phyloP scores from a whole-genome alignment of 2,797 vertebrate genomes.

The Lepilemur septentrionalis region DNA sequence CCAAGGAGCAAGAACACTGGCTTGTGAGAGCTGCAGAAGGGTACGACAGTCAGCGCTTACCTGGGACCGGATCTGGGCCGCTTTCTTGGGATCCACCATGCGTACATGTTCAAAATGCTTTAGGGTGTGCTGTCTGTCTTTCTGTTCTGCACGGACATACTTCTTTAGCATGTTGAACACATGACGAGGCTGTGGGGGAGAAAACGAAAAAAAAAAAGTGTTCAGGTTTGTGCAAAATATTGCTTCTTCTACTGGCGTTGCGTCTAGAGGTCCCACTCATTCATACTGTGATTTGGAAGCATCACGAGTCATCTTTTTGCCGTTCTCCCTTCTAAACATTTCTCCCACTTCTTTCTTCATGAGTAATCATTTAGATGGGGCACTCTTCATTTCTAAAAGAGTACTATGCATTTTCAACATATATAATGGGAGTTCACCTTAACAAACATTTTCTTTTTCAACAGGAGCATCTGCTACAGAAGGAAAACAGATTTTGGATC shows the following conservation, averaged over 20 bases:
- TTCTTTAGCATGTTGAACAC: conserved; percentile 97
- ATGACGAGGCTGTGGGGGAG: conserved; percentile 90
- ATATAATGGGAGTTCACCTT: not conserved
- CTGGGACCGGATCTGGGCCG: conserved; percentile 97
- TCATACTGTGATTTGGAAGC: not conserved
- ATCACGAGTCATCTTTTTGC: not conserved
- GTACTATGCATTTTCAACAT: not conserved
- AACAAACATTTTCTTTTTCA: not conserved
- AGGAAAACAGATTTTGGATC: not conserved
- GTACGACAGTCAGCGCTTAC: conserved; percentile 66
- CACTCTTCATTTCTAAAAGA: not conserved
- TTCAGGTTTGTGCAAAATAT: not conserved
- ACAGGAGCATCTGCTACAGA: not conserved
- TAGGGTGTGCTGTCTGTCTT: conserved; percentile 96
- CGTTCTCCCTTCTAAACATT: not conserved
- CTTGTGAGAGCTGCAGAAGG: not conserved
- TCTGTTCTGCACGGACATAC: conserved; percentile 97
- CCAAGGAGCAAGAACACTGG: not conserved
- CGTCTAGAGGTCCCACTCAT: not conserved
- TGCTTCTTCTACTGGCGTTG: not conserved
- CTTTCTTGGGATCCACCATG: conserved; percentile 98
- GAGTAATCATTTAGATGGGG: not conserved
- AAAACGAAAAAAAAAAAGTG: not conserved
- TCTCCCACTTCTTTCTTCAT: not conserved
- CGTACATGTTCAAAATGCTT: conserved; percentile 97